Base-by-base conservation (phyloP, 2,113 vertebrate species). In the Ictalurus furcatus region DNA sequence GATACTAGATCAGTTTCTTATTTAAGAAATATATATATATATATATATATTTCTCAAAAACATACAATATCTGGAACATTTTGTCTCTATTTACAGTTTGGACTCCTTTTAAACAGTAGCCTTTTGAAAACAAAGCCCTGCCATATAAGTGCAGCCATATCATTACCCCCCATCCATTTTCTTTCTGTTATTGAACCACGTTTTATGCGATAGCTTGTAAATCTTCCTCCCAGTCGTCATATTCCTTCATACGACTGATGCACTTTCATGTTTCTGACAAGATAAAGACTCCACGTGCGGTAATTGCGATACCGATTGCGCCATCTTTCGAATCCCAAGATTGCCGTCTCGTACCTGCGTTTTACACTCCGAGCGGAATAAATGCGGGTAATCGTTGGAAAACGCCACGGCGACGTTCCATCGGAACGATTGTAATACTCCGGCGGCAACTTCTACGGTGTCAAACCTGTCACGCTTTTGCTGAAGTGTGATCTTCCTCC, bases 261-360 rank as follows among this genome's bases (percentile, higher is more conserved):
- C 69, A 91, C 92, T 91, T 92, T 94, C 90, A 0, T 58, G 69
- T 88, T 92, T 90, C 59, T 95, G 95, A 95, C 93, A 87, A 91
- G 89, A 90, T 93, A 94, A 94, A 92, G 84, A 88, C 78, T 90
- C 56, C 37, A 84, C 61, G 52, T 48, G 21, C 40, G 44, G 40
- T 94, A 93, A 95, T 94, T 93, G 92, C 90, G 71, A 89, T 25
- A 16, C 87, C n/a, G 52, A 92, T 90, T 89, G 87, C 67, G 88
- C 93, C 88, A 88, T 37, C 88, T 91, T 89, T 92, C 89, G 92
- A 92, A 90, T 85, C 81, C 84, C 81, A 37, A 37, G 85, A 92
- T 91, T 93, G 88, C 87, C 89, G 84, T 87, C 78, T 88, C 76
- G 67, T 67, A 76, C 59, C 37, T 78, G 80, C 73, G 59, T 87